phyloP scores from a whole-genome alignment of 2,113 vertebrate species.

The Bubo blakistoni region DNA sequence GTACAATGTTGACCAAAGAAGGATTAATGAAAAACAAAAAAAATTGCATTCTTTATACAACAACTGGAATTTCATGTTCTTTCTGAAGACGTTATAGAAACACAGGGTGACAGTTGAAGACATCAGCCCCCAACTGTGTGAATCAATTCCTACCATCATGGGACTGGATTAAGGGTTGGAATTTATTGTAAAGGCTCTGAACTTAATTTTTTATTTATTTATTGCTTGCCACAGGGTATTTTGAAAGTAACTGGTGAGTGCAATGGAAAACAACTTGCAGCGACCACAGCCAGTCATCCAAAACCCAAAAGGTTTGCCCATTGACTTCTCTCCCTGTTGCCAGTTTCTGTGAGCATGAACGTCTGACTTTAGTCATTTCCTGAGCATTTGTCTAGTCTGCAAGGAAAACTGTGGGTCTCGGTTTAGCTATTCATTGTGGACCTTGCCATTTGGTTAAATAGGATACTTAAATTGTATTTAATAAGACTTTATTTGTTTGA shows the following conservation, averaged over 20 bases:
- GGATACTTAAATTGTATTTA: neutral
- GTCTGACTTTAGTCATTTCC: constrained; percentile 19
- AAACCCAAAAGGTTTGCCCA: constrained; percentile 5
- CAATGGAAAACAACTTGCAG: neutral
- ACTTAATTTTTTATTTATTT: neutral
- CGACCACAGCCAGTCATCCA: neutral
- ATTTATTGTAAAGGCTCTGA: neutral
- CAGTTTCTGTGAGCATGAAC: neutral
- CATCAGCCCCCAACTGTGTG: neutral
- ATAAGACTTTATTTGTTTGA: neutral
- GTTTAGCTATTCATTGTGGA: neutral
- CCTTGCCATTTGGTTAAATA: neutral
- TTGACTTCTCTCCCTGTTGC: neutral
- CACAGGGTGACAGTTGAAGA: neutral
- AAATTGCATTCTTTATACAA: neutral
- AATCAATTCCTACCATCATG: neutral
- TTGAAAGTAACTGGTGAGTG: neutral
- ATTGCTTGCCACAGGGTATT: neutral
- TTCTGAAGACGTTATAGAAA: neutral
- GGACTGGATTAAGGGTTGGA: neutral
- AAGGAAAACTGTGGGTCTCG: neutral
- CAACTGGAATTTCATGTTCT: neutral
- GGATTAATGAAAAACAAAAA: neutral
- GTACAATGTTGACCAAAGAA: neutral
- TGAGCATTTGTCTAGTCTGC: neutral